phyloP scores from a whole-genome alignment of 1,140 invertebrate genomes.

The Drosophila malerkotliana region DNA sequence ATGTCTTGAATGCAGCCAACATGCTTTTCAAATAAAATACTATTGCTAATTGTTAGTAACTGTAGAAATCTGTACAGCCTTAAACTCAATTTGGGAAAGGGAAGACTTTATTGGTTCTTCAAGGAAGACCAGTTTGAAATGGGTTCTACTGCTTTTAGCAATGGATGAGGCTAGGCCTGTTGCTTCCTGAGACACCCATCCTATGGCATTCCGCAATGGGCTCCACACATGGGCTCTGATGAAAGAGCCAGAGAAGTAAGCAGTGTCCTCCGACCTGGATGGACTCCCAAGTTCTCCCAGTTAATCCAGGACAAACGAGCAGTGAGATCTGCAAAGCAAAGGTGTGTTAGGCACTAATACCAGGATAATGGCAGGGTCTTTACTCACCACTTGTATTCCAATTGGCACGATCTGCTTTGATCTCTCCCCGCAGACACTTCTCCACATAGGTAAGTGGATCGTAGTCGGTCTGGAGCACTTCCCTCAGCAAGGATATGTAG shows the following conservation, averaged over 20 bases:
- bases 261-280: conserved; percentile 92
- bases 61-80: conserved; percentile 35
- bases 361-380: not conserved
- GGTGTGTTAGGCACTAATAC: not conserved
- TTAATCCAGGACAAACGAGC: conserved; percentile 99
- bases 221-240: conserved; percentile 88
- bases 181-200: not conserved
- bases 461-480: conserved; percentile 94
- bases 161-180: not conserved
- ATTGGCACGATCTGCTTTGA: conserved; percentile 92
- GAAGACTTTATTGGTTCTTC: conserved; percentile 23
- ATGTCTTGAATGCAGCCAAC: conserved; percentile 37
- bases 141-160: conserved; percentile 21
- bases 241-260: conserved; percentile 92
- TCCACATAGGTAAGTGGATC: conserved; percentile 97
- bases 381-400: conserved; percentile 98
- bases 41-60: conserved; percentile 69
- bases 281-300: conserved; percentile 98
- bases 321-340: conserved; percentile 92
- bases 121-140: conserved; percentile 9
- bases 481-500: conserved; percentile 96
- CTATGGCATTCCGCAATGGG: conserved; percentile 73
- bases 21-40: conserved; percentile 54
- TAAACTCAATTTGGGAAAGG: conserved; percentile 17
- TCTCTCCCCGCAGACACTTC: conserved; percentile 94